A percentile compares a stretch with the other conserved stretches of the same genome.
phyloP scores from a whole-genome alignment of 92 coral and sea anemone species.

The Phenganax subtilis region DNA sequence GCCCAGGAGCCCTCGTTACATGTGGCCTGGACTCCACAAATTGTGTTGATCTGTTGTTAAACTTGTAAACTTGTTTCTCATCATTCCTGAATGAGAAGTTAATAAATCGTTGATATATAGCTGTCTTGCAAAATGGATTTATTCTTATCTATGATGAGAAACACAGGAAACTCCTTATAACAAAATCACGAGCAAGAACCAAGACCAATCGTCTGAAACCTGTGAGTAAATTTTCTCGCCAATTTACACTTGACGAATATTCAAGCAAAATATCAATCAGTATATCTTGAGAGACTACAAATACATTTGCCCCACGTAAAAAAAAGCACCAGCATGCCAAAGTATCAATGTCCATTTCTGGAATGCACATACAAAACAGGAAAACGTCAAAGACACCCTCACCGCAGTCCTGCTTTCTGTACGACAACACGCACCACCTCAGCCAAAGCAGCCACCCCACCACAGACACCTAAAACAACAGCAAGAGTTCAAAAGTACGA shows the following conservation, averaged over 20 bases:
- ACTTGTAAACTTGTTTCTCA: no score
- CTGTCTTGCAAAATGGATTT: neutral
- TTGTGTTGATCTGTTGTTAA: no score
- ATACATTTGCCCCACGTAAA: neutral
- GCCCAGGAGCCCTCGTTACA: no score
- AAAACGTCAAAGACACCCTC: slow-evolving; percentile 40
- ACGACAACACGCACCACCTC: no score
- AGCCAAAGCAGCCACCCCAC: neutral
- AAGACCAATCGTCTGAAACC: neutral
- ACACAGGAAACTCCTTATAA: neutral
- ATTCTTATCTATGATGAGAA: neutral
- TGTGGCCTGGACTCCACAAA: no score
- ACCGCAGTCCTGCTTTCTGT: slow-evolving; percentile 53
- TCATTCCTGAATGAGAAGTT: no score
- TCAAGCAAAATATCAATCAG: no score
- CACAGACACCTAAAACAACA: neutral
- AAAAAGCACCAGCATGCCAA: neutral
- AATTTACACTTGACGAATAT: neutral
- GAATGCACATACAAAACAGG: slow-evolving; percentile 41
- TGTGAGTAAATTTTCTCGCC: neutral
- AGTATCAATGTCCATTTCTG: slow-evolving; percentile 54
- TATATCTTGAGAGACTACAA: no score
- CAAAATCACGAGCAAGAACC: neutral
- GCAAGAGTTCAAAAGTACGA: slow-evolving; percentile 12
- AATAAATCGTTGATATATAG: no score